Percentiles rank a stretch among this genome's conserved stretches.
Evolutionary conservation across 2,113 vertebrate genomes (phyloP).

Genomic region (Megaceryle torquata): DNA sequence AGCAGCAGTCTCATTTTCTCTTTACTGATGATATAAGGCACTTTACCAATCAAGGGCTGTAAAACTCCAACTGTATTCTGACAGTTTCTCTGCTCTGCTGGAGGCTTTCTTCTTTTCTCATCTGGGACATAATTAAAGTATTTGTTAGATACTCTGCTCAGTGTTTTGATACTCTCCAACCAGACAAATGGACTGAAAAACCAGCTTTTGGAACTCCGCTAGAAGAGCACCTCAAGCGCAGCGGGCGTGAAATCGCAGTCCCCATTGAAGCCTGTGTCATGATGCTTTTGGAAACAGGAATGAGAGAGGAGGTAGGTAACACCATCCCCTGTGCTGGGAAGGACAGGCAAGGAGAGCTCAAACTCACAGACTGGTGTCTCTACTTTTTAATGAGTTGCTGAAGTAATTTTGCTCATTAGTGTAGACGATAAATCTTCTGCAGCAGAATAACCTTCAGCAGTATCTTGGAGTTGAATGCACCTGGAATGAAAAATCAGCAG

Average conservation of each 20-base stretch:
- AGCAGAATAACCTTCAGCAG: neutral
- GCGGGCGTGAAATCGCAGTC: conserved; percentile 89
- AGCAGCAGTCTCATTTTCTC: neutral
- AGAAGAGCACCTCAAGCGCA: conserved; percentile 95
- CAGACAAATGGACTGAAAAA: conserved; percentile 96
- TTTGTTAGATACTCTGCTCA: neutral
- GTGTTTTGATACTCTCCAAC: conserved; percentile 55
- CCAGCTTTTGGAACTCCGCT: conserved; percentile 92
- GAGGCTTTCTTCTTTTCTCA: neutral
- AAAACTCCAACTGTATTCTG: neutral
- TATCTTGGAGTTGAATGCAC: neutral
- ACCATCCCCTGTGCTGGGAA: rapidly evolving
- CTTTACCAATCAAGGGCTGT: neutral
- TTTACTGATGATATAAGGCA: neutral
- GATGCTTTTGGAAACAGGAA: conserved; percentile 96
- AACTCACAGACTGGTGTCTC: rapidly evolving
- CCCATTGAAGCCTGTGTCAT: conserved; percentile 95
- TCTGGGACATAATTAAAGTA: neutral
- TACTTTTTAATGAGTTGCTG: neutral
- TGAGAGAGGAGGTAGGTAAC: conserved; percentile 91
- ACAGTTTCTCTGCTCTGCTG: neutral
- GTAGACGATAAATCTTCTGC: neutral
- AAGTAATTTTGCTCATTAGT: neutral
- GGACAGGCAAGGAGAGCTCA: neutral
- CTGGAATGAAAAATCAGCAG: neutral